Evolutionary conservation across 2,113 vertebrate genomes (phyloP), one percentile per base, ranked within the genome.

Genomic region (Pterocles orientalis): DNA sequence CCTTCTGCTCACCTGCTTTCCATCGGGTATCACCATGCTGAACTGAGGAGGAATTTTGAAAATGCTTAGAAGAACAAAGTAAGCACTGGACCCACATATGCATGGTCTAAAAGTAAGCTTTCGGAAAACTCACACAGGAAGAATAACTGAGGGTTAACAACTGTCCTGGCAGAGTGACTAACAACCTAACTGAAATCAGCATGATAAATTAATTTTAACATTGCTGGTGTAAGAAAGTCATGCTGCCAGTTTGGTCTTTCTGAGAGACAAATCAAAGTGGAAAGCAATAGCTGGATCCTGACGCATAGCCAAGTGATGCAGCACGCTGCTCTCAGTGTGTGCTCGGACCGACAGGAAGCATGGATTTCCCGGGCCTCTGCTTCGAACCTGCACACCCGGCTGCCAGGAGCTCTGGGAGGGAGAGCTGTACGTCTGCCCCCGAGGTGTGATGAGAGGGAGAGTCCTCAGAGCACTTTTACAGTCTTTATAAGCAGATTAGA

Each of bases 251-350:
- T 83, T 21, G 39, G 57, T 34, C 36, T 64, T 81, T 51, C 39
- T 58, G 61, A 53, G 62, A 82, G 41, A 81, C 29, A 17, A 70
- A 64, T 23, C 45, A 2, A 29, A 61, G 51, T 3, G 47, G 3
- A 58, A 78, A 54, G 36, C 50, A 60, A 4, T 3, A 29, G 71
- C 41, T 2, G 3, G 56, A 45, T 18, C 3, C 51, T 7, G 29
- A 31, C 12, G 47, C 0, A 7, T 1, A 45, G 21, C 54, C 0
- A 0, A 53, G 68, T 2, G 4, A 23, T 12, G 60, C 57, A 17
- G 25, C 54, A 15, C 0, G 0, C 23, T 23, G 79, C 57, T 58
- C 60, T 34, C 34, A 4, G 65, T 3, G 12, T 6, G 11, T 7
- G 14, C 78, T 34, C 0, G 2, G 65, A 34, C 54, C 4, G 4